Percentiles rank a stretch among this genome's conserved stretches.
Conservation (phyloP, 2,888 invertebrate species). For the Heliconius ismenius region DNA sequence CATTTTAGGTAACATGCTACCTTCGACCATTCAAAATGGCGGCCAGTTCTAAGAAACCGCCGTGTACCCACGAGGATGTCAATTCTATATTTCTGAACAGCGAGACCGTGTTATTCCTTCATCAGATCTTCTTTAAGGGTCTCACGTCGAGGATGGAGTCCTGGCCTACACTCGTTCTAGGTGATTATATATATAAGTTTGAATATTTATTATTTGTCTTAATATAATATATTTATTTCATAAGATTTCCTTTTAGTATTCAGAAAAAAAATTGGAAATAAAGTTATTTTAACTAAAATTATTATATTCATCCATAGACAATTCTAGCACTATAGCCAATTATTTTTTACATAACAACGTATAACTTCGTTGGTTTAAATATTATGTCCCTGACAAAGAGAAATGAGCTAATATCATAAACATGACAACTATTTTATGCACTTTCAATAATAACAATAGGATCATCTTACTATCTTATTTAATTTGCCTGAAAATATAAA, state of each 20-base stretch:
- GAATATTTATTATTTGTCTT: not conserved
- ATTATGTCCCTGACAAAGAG: no score
- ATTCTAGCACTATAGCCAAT: no score
- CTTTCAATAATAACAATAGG: no score
- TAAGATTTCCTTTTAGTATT: not conserved
- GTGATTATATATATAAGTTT: conserved; percentile 64
- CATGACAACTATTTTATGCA: no score
- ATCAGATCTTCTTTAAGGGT: conserved; percentile 96
- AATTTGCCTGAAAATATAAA: no score
- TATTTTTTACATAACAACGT: no score
- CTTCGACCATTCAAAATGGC: conserved; percentile 96
- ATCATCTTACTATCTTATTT: no score
- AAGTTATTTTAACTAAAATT: no score
- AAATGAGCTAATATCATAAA: no score
- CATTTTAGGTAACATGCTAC: conserved; percentile 87
- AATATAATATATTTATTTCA: not conserved
- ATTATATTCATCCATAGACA: no score
- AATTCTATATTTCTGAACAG: conserved; percentile 96
- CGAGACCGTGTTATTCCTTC: conserved; percentile 94
- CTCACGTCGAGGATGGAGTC: conserved; percentile 94
- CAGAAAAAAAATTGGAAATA: no score
- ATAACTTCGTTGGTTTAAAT: no score
- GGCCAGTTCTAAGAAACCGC: conserved; percentile 95
- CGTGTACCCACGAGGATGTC: conserved; percentile 95
- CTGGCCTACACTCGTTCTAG: conserved; percentile 96